Conservation (phyloP, 2,113 vertebrate species). For the Rallus limicola region DNA sequence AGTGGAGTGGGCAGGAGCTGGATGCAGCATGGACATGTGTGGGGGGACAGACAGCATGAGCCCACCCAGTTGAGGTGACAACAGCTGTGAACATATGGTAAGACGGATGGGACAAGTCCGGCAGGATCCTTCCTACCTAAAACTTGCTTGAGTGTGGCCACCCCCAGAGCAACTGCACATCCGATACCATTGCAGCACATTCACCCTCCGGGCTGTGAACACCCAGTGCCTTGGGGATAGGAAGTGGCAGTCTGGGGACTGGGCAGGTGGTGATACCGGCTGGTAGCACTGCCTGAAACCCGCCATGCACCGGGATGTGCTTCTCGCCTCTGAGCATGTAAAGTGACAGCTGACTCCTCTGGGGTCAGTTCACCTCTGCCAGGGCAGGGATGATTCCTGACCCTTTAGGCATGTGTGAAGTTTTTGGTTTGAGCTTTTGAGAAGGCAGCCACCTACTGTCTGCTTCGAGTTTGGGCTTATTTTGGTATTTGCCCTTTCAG, state of each 20-base stretch:
- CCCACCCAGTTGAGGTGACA: not conserved
- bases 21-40: not conserved
- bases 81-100: not conserved
- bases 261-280: not conserved
- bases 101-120: not conserved
- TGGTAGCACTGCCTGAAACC: not conserved
- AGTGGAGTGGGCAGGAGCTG: not conserved
- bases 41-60: not conserved
- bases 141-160: not conserved
- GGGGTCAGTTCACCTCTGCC: not conserved
- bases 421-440: not conserved
- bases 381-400: not conserved
- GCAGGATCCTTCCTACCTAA: not conserved
- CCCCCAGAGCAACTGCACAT: not conserved
- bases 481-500: not conserved
- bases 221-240: not conserved
- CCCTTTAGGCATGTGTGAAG: not conserved
- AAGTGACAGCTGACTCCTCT: not conserved
- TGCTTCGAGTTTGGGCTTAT: not conserved
- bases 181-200: not conserved
- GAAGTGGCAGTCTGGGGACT: accelerated
- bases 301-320: not conserved
- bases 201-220: not conserved
- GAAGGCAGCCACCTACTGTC: not conserved
- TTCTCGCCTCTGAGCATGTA: not conserved